A percentile compares a stretch with the other conserved stretches of the same genome.
phyloP scores from a whole-genome alignment of 2,113 vertebrate genomes.

The Channa maculata region DNA sequence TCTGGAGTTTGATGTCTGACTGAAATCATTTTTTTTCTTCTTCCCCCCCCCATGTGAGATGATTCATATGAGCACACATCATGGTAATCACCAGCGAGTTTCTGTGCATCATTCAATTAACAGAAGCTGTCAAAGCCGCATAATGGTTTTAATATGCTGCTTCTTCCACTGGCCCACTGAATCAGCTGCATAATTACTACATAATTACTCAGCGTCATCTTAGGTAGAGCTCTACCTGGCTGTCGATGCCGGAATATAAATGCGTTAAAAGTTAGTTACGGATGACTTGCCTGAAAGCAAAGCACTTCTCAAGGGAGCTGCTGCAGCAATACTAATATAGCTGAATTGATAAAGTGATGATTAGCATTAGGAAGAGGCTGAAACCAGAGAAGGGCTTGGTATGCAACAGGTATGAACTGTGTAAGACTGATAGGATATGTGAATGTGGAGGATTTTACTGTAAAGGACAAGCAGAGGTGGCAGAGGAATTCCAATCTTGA shows the following conservation, averaged over 20 bases:
- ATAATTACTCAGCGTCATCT: conserved; percentile 51
- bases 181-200: conserved; percentile 29
- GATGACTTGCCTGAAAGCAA: conserved; percentile 32
- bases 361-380: conserved; percentile 28
- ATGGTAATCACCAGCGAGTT: conserved; percentile 45
- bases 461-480: too few relatives aligned
- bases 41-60: conserved; percentile 12
- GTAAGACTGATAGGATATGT: not conserved
- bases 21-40: conserved; percentile 26
- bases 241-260: conserved; percentile 33
- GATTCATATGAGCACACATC: conserved; percentile 51
- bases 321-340: not conserved
- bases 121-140: conserved; percentile 48
- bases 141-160: conserved; percentile 40
- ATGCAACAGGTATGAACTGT: not conserved
- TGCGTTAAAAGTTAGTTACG: conserved; percentile 28
- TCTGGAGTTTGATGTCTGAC: conserved; percentile 17
- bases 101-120: conserved; percentile 67
- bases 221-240: conserved; percentile 36
- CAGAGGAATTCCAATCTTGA: too few relatives aligned
- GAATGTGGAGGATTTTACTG: not conserved
- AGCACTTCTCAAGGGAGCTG: not conserved
- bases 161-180: conserved; percentile 39
- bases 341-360: conserved; percentile 46
- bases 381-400: not conserved